These are phyloP conservation scores for Temnothorax rugatulus DNA, from an alignment of 2,888 invertebrate species.

Conservation along the genomic window DNA sequence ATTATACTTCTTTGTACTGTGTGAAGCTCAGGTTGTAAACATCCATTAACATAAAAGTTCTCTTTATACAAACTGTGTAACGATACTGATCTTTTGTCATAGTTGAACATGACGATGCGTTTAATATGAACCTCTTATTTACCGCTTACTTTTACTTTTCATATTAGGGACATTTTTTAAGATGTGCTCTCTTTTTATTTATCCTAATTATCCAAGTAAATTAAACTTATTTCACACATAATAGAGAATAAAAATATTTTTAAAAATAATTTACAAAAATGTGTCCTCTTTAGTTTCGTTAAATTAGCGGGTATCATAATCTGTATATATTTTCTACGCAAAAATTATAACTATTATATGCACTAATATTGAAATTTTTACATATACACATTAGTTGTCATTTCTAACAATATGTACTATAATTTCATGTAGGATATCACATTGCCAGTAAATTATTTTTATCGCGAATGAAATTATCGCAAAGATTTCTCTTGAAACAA, in stretches of 20 bases:
- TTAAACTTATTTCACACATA: not conserved
- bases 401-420: not conserved
- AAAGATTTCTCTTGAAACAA: not conserved
- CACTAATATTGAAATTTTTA: slow-evolving; percentile 1
- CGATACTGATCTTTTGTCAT: not conserved
- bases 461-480: not conserved
- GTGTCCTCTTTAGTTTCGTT: not conserved
- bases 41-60: not conserved
- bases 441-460: not conserved
- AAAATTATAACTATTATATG: not conserved
- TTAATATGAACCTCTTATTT: slow-evolving; percentile 15
- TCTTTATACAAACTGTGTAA: not conserved
- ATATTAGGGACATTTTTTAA: not conserved
- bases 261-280: not conserved
- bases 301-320: not conserved
- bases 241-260: not conserved
- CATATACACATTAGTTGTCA: not conserved
- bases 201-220: not conserved
- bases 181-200: not conserved
- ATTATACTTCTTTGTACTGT: not conserved
- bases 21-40: not conserved
- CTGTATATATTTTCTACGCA: not conserved
- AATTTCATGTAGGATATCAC: not conserved
- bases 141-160: not conserved
- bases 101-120: slow-evolving; percentile 1